Evolutionary conservation across 2,797 vertebrate species (phyloP).

Genomic region (Eulemur mongoz): DNA sequence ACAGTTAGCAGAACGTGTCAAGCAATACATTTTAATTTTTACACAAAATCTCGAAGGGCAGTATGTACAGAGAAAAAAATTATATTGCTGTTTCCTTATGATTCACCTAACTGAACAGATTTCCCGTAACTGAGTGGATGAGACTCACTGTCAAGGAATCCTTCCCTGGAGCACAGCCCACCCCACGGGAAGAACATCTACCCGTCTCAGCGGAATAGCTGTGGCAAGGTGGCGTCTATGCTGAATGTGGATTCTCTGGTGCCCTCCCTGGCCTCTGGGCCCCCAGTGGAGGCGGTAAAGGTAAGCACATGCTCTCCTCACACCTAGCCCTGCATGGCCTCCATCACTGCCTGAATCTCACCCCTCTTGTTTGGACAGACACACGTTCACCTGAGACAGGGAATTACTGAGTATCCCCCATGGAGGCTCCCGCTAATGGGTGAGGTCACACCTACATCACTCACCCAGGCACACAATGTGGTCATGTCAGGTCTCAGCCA

Average conservation of each 20-base stretch:
- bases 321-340: too few species aligned
- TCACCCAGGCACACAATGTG: background rate
- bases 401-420: background rate
- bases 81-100: background rate
- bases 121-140: background rate
- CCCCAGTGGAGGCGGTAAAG: background rate
- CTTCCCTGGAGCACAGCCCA: background rate
- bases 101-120: background rate
- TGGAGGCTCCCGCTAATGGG: rapidly evolving
- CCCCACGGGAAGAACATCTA: rapidly evolving
- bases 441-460: background rate
- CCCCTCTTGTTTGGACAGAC: background rate
- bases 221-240: rapidly evolving
- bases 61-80: background rate
- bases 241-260: background rate
- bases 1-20: background rate
- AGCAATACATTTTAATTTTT: background rate
- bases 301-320: background rate
- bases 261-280: background rate
- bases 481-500: background rate
- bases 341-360: background rate
- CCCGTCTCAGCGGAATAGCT: rapidly evolving
- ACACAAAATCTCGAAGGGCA: background rate
- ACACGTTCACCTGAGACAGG: background rate
- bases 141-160: background rate